Evolutionary conservation across 2,888 invertebrate genomes (phyloP).

Genomic region (Venusia cambrica): DNA sequence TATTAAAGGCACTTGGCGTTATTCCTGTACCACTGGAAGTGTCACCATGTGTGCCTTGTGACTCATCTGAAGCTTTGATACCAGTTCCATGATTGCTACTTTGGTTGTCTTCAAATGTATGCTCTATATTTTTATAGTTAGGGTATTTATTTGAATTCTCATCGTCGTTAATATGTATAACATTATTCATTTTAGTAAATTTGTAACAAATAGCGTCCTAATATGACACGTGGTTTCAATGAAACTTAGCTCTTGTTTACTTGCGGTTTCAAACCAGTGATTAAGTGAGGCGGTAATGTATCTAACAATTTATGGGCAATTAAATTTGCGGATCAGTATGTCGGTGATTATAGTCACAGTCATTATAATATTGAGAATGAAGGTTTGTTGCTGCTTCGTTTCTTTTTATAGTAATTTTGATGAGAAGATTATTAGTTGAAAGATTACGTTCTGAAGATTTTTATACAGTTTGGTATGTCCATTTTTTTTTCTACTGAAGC

Average conservation of each 20-base stretch:
- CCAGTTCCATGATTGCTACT: slow-evolving; percentile 9
- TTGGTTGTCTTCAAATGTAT: slow-evolving; percentile 8
- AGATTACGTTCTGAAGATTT: too few relatives aligned
- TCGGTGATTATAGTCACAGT: slow-evolving; percentile 23
- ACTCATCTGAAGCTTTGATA: slow-evolving; percentile 23
- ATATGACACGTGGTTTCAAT: slow-evolving; percentile 23
- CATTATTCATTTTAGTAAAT: slow-evolving; percentile 1
- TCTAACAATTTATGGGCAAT: slow-evolving; percentile 24
- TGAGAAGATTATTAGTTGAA: too few relatives aligned
- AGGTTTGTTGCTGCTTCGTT: slow-evolving; percentile 24
- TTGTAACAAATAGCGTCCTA: slow-evolving; percentile 5
- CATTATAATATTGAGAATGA: slow-evolving; percentile 22
- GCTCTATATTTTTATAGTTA: slow-evolving; percentile 8
- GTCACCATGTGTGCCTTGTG: slow-evolving; percentile 33
- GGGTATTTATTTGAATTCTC: slow-evolving; percentile 7
- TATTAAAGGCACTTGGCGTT: slow-evolving; percentile 31
- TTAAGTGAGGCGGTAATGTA: slow-evolving; percentile 14
- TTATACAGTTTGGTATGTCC: too few relatives aligned
- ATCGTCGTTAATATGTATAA: slow-evolving; percentile 3
- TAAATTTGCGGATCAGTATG: slow-evolving; percentile 28
- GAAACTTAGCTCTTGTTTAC: slow-evolving; percentile 16
- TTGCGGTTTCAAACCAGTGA: slow-evolving; percentile 16
- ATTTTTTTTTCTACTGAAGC: too few relatives aligned
- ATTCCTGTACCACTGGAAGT: slow-evolving; percentile 31
- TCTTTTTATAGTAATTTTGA: too few relatives aligned